A percentile compares a stretch with the other conserved stretches of the same genome.
Evolutionary conservation across 2,113 vertebrate species (phyloP).

Genomic region (Crotalus horridus): DNA sequence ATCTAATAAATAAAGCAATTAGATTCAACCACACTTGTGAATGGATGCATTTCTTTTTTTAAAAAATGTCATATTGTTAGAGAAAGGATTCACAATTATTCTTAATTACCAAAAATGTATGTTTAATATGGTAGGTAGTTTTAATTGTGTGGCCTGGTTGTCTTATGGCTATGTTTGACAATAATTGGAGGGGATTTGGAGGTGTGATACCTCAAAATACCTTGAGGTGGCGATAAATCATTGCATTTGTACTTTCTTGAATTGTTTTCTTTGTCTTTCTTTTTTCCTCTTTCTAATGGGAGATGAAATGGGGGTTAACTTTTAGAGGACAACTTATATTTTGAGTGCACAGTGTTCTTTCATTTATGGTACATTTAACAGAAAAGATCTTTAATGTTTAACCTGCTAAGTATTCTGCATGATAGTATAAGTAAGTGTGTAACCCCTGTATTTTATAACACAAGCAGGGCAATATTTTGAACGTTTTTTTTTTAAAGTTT

Average conservation of each 20-base stretch:
- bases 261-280: background rate
- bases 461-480: background rate
- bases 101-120: background rate
- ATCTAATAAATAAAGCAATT: background rate
- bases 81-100: background rate
- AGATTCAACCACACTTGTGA: background rate
- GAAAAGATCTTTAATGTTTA: background rate
- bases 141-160: slow-evolving; percentile 6
- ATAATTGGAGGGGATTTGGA: rapidly evolving
- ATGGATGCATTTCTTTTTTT: background rate
- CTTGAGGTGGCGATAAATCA: slow-evolving; percentile 57
- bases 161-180: background rate
- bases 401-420: background rate
- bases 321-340: background rate
- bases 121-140: background rate
- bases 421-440: background rate
- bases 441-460: background rate
- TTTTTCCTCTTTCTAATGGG: background rate
- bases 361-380: background rate
- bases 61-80: background rate
- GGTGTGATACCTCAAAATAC: slow-evolving; percentile 30
- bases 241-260: background rate
- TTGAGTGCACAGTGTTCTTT: slow-evolving; percentile 10
- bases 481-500: background rate
- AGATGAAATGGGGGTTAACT: background rate